These are phyloP conservation scores for Tragelaphus buxtoni DNA, from an alignment of 2,113 vertebrate species.

Conservation along the genomic window DNA sequence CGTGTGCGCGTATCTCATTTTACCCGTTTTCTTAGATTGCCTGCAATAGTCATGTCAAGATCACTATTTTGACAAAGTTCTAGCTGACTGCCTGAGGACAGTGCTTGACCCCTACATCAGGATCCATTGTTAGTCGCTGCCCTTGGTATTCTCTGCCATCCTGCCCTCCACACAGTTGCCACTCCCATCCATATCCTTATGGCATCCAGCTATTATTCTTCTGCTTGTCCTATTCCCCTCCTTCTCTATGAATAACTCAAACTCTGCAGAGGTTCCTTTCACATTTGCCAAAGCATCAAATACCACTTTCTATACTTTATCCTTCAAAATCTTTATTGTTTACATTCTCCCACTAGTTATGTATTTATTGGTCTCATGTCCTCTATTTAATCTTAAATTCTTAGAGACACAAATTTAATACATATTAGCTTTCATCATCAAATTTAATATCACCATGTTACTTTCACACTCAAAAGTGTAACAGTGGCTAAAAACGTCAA, in stretches of 20 bases:
- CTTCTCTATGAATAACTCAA: neutral
- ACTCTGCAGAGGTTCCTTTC: neutral
- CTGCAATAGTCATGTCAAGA: neutral
- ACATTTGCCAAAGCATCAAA: neutral
- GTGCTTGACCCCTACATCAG: neutral
- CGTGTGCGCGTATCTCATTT: neutral
- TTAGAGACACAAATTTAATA: neutral
- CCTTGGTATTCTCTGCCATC: neutral
- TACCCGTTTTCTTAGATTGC: neutral
- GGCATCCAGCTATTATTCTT: neutral
- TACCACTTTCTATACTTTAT: neutral
- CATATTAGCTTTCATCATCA: neutral
- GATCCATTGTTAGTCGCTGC: neutral
- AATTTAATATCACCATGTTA: neutral
- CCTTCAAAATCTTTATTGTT: neutral
- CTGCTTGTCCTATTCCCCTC: neutral
- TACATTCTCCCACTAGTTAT: neutral
- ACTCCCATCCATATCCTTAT: neutral
- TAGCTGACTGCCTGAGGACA: neutral
- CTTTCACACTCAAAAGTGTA: neutral
- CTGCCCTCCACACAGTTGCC: neutral
- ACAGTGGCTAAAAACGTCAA: neutral
- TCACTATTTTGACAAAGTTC: neutral
- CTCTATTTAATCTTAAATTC: slow-evolving; percentile 27
- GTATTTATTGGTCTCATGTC: neutral